These are phyloP conservation scores for Halesus radiatus DNA, from an alignment of 1,140 invertebrate species.

Conservation along the genomic window DNA sequence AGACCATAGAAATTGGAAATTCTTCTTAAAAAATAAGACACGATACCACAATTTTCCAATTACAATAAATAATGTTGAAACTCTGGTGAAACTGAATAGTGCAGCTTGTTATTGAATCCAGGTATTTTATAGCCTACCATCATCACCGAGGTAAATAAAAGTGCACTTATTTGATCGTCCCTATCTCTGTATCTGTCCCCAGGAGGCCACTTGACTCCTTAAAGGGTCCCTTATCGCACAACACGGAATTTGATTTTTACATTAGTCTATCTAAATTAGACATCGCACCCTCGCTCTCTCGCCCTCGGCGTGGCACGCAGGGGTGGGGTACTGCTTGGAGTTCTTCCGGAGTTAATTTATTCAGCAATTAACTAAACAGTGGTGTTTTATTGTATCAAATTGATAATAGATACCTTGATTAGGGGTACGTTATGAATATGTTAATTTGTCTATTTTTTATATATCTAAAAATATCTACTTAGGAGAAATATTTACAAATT, in stretches of 20 bases:
- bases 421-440: background rate
- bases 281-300: conserved; percentile 30
- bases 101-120: too few species aligned
- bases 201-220: conserved; percentile 42
- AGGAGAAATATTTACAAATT: too few species aligned
- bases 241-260: conserved; percentile 51
- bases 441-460: too few species aligned
- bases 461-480: too few species aligned
- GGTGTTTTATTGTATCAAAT: conserved; percentile 3
- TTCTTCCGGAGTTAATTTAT: conserved; percentile 24
- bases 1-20: too few species aligned
- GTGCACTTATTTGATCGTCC: background rate
- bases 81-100: too few species aligned
- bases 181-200: conserved; percentile 17
- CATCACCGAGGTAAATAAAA: too few species aligned
- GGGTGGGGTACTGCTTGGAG: background rate
- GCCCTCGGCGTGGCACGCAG: background rate
- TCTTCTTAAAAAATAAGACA: too few species aligned
- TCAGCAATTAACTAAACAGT: conserved; percentile 20
- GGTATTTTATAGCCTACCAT: too few species aligned
- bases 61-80: too few species aligned
- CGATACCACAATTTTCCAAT: too few species aligned
- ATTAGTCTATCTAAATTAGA: conserved; percentile 51
- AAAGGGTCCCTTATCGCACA: conserved; percentile 35
- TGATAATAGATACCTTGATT: conserved; percentile 4